Percentiles rank a stretch among this genome's conserved stretches.
Conservation (phyloP, 1,140 invertebrate species). For the Nasonia longicornis region DNA sequence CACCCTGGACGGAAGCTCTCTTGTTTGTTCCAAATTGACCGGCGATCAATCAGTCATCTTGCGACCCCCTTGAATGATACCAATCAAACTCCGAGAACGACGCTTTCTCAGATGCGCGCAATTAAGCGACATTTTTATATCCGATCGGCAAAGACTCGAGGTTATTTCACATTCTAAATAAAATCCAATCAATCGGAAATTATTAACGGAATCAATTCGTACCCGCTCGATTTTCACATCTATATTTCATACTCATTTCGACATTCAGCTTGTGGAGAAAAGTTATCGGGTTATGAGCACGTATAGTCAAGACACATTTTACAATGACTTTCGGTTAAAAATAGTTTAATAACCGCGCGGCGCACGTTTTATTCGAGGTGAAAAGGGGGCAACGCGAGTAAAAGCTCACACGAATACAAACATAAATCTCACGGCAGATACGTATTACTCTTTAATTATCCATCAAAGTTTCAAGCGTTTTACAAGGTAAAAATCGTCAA, state of each 20-base stretch:
- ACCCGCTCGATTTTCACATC: too few species aligned
- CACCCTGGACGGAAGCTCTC: neutral
- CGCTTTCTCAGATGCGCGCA: too few species aligned
- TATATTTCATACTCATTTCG: too few species aligned
- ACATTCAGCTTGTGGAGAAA: neutral
- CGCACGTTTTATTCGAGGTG: constrained; percentile 17
- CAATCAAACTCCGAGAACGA: too few species aligned
- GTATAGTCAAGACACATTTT: neutral
- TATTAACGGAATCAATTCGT: too few species aligned
- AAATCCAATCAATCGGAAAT: too few species aligned
- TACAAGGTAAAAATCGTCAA: constrained; percentile 67
- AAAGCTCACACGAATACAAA: constrained; percentile 34
- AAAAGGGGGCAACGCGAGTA: neutral
- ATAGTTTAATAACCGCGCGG: constrained; percentile 15
- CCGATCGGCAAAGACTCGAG: too few species aligned
- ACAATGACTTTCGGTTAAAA: constrained; percentile 15
- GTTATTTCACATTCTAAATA: too few species aligned
- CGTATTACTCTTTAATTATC: constrained; percentile 48
- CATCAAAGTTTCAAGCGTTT: constrained; percentile 48
- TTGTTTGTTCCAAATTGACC: neutral
- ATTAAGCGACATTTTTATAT: too few species aligned
- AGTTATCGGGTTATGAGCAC: neutral
- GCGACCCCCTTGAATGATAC: too few species aligned
- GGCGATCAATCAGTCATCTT: neutral
- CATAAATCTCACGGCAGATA: constrained; percentile 45